Evolutionary conservation across 2,888 invertebrate genomes (phyloP).

Genomic region (Ctena decussata): DNA sequence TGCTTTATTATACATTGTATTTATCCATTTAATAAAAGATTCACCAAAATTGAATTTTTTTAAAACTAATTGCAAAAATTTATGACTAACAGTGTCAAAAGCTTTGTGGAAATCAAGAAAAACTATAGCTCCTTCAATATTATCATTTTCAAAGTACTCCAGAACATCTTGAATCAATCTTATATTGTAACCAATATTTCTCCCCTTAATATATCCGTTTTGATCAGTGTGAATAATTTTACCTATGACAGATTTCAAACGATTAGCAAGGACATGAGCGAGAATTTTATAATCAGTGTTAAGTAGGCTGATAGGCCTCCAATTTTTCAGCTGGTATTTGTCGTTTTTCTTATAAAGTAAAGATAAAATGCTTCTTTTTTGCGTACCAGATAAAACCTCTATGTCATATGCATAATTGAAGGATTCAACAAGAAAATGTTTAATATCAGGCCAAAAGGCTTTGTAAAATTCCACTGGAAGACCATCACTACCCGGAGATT

Average conservation of each 20-base stretch:
- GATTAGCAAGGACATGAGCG: neutral
- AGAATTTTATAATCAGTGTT: constrained; percentile 21
- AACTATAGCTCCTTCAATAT: constrained; percentile 10
- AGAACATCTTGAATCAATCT: constrained; percentile 26
- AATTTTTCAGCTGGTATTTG: constrained; percentile 2
- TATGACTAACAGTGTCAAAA: neutral
- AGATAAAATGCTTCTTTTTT: constrained; percentile 23
- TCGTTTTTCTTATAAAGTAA: constrained; percentile 1
- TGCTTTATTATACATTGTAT: neutral
- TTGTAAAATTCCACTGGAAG: constrained; percentile 35
- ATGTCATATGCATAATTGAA: constrained; percentile 20
- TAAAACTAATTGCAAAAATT: neutral
- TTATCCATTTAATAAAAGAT: neutral
- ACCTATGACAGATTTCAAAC: neutral
- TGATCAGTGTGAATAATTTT: constrained; percentile 16
- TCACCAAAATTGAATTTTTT: constrained; percentile 12
- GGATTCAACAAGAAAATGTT: neutral
- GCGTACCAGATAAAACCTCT: constrained; percentile 13
- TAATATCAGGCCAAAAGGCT: constrained; percentile 23
- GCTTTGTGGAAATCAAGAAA: constrained; percentile 13
- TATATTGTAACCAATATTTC: constrained; percentile 20
- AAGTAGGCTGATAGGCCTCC: constrained; percentile 21
- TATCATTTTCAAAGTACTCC: neutral
- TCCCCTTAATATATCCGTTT: constrained; percentile 16
- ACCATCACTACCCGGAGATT: constrained; percentile 37